Percentiles rank a stretch among this genome's conserved stretches.
phyloP scores from a whole-genome alignment of 2,888 invertebrate genomes.

The Idaea straminata region DNA sequence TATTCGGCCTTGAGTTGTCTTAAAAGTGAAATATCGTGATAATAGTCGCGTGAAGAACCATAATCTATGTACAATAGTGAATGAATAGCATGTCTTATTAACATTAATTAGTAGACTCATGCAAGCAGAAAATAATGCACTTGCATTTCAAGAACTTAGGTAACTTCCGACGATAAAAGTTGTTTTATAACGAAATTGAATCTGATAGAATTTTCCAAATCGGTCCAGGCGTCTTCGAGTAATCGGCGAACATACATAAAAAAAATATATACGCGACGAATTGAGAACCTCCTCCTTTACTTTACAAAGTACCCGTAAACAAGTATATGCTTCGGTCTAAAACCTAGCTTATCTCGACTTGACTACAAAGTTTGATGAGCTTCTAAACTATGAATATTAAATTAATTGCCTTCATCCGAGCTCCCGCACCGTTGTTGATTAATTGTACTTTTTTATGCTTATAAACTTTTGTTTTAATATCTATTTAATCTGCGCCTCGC shows the following conservation, averaged over 20 bases:
- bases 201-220: no score
- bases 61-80: not conserved
- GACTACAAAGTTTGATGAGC: conserved; percentile 49
- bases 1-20: no score
- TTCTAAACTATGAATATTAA: conserved; percentile 52
- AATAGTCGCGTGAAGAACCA: not conserved
- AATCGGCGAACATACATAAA: no score
- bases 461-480: conserved; percentile 32
- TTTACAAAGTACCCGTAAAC: no score
- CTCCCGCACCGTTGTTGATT: conserved; percentile 25
- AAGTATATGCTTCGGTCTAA: conserved; percentile 20
- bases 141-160: not conserved
- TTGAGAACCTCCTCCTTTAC: no score
- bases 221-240: no score
- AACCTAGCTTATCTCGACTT: conserved; percentile 41
- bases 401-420: conserved; percentile 40
- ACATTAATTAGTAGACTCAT: not conserved
- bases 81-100: not conserved
- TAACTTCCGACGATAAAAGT: not conserved
- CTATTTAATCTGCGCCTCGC: no score
- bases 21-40: not conserved
- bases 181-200: not conserved
- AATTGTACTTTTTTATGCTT: conserved; percentile 29
- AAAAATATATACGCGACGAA: no score
- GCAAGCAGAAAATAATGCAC: not conserved